Percentiles rank a stretch among this genome's conserved stretches.
These are phyloP conservation scores for Hippocampus comes DNA, from an alignment of 2,113 vertebrate genomes.

Conservation along the genomic window DNA sequence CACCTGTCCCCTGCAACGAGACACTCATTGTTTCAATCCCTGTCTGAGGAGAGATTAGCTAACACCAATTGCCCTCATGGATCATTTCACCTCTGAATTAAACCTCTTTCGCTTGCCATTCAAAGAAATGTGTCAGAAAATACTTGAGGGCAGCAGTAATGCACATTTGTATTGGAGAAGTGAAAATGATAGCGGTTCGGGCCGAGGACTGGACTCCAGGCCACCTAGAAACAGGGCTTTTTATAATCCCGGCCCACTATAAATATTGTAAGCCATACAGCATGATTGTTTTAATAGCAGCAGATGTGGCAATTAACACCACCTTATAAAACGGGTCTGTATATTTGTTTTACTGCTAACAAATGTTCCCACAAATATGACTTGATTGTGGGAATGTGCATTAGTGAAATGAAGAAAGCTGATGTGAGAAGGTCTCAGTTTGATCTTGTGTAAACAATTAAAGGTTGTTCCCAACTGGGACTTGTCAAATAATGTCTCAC, in stretches of 20 bases:
- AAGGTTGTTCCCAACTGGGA: constrained; percentile 67
- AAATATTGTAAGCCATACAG: constrained; percentile 70
- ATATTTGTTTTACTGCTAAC: constrained; percentile 79
- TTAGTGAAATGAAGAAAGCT: constrained; percentile 64
- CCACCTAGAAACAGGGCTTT: constrained; percentile 67
- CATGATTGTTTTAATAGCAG: constrained; percentile 80
- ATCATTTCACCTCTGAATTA: constrained; percentile 63
- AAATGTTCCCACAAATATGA: constrained; percentile 79
- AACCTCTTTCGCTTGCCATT: constrained; percentile 38
- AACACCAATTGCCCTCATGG: constrained; percentile 62
- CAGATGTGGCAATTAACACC: constrained; percentile 82
- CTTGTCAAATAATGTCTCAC: constrained; percentile 71
- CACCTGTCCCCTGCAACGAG: constrained; percentile 71
- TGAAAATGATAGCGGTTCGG: constrained; percentile 71
- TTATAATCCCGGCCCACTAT: constrained; percentile 70
- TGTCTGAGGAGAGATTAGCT: constrained; percentile 66
- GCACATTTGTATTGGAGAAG: constrained; percentile 64
- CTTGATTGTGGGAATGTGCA: constrained; percentile 73
- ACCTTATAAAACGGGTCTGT: constrained; percentile 73
- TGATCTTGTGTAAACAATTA: constrained; percentile 71
- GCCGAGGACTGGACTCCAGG: constrained; percentile 60
- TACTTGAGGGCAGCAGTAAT: constrained; percentile 64
- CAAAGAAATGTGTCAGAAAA: constrained; percentile 59
- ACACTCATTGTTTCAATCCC: constrained; percentile 66
- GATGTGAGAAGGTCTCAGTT: constrained; percentile 62